A percentile compares a stretch with the other conserved stretches of the same genome.
Conservation (phyloP, 1,140 invertebrate genomes). For the Lethrus apterus region DNA sequence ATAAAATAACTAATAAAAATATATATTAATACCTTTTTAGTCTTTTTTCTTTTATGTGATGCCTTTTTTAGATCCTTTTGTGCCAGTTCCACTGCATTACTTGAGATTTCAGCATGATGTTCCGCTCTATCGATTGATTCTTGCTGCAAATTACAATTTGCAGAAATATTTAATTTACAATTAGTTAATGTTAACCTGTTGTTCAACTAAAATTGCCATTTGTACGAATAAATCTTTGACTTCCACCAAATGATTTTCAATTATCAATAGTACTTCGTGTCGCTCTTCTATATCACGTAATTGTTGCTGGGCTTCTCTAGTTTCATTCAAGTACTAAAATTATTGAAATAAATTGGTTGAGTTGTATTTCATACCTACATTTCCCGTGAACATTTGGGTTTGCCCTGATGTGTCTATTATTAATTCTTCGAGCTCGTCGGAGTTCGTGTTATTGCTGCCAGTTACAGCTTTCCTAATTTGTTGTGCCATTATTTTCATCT, state of each 20-base stretch:
- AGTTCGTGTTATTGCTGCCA: no score
- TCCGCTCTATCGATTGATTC: conserved; percentile 64
- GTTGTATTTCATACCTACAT: conserved; percentile 27
- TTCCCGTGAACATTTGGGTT: conserved; percentile 33
- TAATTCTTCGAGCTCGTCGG: no score
- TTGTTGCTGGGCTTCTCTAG: conserved; percentile 68
- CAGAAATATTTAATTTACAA: conserved; percentile 13
- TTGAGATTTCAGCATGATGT: conserved; percentile 60
- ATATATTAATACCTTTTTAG: conserved; percentile 24
- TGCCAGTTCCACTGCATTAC: conserved; percentile 57
- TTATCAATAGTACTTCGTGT: conserved; percentile 74
- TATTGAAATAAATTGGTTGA: conserved; percentile 11
- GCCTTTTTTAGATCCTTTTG: conserved; percentile 56
- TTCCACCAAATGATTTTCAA: conserved; percentile 74
- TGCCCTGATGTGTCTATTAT: conserved; percentile 22
- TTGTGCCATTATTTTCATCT: not conserved
- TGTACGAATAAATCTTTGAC: conserved; percentile 78
- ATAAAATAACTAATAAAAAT: conserved; percentile 2
- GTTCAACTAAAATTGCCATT: conserved; percentile 66
- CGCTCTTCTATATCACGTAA: conserved; percentile 76
- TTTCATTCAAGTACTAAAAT: conserved; percentile 70
- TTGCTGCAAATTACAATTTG: conserved; percentile 50
- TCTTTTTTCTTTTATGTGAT: conserved; percentile 41
- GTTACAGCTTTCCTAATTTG: not conserved
- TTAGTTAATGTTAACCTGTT: conserved; percentile 48